Percentiles rank a stretch among this genome's conserved stretches.
These are phyloP conservation scores for Apis laboriosa DNA, from an alignment of 1,140 invertebrate genomes.

Conservation along the genomic window DNA sequence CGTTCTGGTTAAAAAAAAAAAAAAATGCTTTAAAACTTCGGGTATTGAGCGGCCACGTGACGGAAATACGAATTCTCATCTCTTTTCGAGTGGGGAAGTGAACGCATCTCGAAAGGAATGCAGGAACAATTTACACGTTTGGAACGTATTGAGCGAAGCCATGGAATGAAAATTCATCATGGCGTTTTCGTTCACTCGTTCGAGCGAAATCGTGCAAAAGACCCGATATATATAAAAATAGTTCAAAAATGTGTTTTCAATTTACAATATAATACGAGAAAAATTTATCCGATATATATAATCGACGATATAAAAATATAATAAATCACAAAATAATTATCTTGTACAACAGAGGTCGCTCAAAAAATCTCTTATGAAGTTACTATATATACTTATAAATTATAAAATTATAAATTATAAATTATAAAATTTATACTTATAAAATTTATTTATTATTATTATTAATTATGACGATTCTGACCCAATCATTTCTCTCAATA, in stretches of 20 bases:
- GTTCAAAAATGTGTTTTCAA: too few species aligned
- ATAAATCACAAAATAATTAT: too few species aligned
- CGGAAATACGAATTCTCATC: slow-evolving; percentile 1
- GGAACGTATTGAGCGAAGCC: neutral
- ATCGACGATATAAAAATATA: neutral
- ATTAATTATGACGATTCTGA: neutral
- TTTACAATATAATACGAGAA: too few species aligned
- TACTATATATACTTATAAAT: too few species aligned
- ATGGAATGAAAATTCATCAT: neutral
- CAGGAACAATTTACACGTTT: slow-evolving; percentile 1
- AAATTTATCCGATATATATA: neutral
- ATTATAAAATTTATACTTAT: too few species aligned
- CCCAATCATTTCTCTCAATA: neutral
- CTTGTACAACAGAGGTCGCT: too few species aligned
- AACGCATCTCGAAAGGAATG: neutral
- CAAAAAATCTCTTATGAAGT: too few species aligned
- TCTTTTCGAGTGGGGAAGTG: neutral
- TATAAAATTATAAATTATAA: too few species aligned
- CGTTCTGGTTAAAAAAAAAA: neutral
- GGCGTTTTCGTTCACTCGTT: neutral
- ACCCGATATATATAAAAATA: neutral
- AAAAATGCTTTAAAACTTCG: neutral
- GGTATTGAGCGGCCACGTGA: neutral
- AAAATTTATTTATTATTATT: neutral
- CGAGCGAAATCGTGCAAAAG: neutral